Evolutionary conservation across 1,140 invertebrate species (phyloP).

Genomic region (Magallana gigas): DNA sequence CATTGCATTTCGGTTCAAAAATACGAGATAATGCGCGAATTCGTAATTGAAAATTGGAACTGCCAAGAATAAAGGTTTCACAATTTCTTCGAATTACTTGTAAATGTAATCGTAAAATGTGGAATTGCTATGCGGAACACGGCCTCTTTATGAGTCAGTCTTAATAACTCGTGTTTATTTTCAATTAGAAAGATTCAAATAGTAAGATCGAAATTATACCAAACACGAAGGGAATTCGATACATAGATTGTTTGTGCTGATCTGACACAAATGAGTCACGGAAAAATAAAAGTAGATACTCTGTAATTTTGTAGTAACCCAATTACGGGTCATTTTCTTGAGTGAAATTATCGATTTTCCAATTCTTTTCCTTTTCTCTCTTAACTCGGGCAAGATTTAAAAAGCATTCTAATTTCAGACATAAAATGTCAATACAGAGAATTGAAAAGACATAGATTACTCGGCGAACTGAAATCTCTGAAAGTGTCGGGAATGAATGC

Average conservation of each 20-base stretch:
- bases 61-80: too few relatives aligned
- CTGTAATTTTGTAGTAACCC: background rate
- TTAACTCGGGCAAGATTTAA: background rate
- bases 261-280: background rate
- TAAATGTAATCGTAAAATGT: background rate
- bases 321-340: background rate
- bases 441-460: slow-evolving; percentile 25
- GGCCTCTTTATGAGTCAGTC: background rate
- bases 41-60: too few relatives aligned
- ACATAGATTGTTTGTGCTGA: background rate
- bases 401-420: background rate
- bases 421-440: background rate
- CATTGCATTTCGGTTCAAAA: too few relatives aligned
- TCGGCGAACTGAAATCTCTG: background rate
- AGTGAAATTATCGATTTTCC: slow-evolving; percentile 11
- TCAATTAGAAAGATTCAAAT: slow-evolving; percentile 12
- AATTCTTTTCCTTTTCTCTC: too few relatives aligned
- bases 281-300: background rate
- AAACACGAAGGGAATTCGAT: background rate
- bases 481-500: background rate
- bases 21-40: too few relatives aligned
- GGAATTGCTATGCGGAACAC: background rate
- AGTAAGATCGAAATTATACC: background rate
- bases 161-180: background rate
- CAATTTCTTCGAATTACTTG: background rate